Base-by-base conservation (phyloP, 1,140 invertebrate genomes). In the Colletes latitarsis region DNA sequence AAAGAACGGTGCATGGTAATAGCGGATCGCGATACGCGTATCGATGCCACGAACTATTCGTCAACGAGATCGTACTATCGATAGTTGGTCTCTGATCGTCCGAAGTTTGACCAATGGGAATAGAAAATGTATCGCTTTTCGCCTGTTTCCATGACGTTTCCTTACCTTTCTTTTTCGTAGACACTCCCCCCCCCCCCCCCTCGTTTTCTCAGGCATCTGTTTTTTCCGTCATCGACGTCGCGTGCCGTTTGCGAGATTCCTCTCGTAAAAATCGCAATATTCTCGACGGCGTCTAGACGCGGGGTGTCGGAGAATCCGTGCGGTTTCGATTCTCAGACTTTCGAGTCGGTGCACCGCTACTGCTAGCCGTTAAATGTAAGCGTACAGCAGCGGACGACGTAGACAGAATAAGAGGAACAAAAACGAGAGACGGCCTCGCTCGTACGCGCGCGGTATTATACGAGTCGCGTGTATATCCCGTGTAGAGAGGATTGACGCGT, bases 401-500 rank as follows among this genome's bases (percentile, higher is more conserved):
- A 85, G 83, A 85, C 83, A 85, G 83, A 85, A 85, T 84, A 85
- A 85, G 70, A 85, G 77, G 58, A 81, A 69, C 72, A 77, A 84
- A 75, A 85, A 73, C 71, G 83, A 17, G 83, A 84, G 73, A 84
- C 68, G 70, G 69, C 76, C 82, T 74, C 77, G 57, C 60, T 69
- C 68, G 68, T 55, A 70, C 68, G 68, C 43, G 64, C 63, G 68
- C 57, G 74, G 78, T 75, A 80, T 80, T 75, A 75, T 68, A 81
- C 72, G 79, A 70, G 78, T 77, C 43, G 64, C 19, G 74, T 49
- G 58, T 77, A 43, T 69, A 68, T 62, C 60, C 30, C 63, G 72
- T 75, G 79, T 60, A 58, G 21, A 57, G 70, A 69, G 74, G 73
- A 75, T 81, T 81, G 79, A 81, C 74, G 64, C 8, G 79, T 81